Evolutionary conservation across 2,888 invertebrate genomes (phyloP).

Genomic region (Agrochola litura): DNA sequence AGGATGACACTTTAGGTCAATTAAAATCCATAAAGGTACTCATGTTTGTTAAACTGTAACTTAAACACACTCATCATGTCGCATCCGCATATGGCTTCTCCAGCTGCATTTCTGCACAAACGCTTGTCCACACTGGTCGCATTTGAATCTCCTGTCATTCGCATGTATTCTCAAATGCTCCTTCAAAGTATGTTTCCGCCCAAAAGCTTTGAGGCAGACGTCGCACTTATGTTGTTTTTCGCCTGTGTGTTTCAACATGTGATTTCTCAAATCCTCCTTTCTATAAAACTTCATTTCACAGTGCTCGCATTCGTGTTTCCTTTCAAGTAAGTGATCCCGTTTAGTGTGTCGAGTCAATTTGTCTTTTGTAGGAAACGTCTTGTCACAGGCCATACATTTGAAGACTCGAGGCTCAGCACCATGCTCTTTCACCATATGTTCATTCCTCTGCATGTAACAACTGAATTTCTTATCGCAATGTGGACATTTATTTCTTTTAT

Average conservation of each 20-base stretch:
- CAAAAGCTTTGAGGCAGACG: conserved; percentile 56
- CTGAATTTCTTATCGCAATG: conserved; percentile 54
- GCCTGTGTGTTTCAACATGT: conserved; percentile 62
- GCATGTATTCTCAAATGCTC: conserved; percentile 61
- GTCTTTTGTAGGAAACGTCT: conserved; percentile 43
- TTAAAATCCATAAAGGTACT: not conserved
- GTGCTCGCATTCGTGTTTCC: conserved; percentile 47
- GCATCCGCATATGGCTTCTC: conserved; percentile 60
- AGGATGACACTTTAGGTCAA: not conserved
- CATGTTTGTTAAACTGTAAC: not conserved
- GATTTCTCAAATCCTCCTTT: conserved; percentile 37
- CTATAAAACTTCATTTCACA: conserved; percentile 59
- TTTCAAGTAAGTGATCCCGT: conserved; percentile 61
- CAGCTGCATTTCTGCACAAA: conserved; percentile 65
- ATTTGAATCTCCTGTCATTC: conserved; percentile 59
- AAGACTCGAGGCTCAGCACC: conserved; percentile 43
- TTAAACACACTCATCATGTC: conserved; percentile 43
- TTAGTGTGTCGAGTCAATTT: conserved; percentile 47
- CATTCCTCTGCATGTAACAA: conserved; percentile 44
- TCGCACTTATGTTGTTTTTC: conserved; percentile 52
- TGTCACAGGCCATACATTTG: conserved; percentile 63
- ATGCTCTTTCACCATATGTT: conserved; percentile 57
- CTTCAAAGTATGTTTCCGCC: conserved; percentile 49
- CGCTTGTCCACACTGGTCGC: conserved; percentile 52
- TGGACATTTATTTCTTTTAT: conserved; percentile 56